Percentiles rank a stretch among this genome's conserved stretches.
These are phyloP conservation scores for Chorisops tibialis DNA, from an alignment of 2,888 invertebrate genomes.

Conservation along the genomic window DNA sequence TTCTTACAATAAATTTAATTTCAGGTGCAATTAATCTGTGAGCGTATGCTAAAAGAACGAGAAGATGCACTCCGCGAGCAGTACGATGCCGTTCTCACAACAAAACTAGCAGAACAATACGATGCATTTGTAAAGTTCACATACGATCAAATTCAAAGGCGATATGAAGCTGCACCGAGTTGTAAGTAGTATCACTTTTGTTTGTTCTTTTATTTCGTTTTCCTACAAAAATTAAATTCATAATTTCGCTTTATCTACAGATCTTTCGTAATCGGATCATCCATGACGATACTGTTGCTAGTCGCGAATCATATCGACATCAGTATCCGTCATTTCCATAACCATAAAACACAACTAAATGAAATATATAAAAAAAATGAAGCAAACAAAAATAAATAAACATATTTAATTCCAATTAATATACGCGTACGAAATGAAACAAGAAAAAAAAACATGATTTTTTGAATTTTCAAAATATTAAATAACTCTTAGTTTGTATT, in stretches of 20 bases:
- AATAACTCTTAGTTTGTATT: too few species aligned
- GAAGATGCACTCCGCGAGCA: conserved; percentile 91
- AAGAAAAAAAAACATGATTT: neutral
- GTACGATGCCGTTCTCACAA: conserved; percentile 88
- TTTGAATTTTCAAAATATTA: neutral
- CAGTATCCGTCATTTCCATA: conserved; percentile 16
- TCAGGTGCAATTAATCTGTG: conserved; percentile 94
- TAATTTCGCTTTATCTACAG: neutral
- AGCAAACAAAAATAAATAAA: too few species aligned
- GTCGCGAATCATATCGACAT: conserved; percentile 15
- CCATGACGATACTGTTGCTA: conserved; percentile 19
- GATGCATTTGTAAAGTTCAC: conserved; percentile 99
- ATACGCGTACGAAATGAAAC: neutral
- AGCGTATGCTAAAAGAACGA: conserved; percentile 92
- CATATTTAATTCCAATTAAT: neutral
- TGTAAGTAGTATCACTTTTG: conserved; percentile 42
- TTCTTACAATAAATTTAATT: too few species aligned
- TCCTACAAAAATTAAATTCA: neutral
- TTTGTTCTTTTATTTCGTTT: neutral
- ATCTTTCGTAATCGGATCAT: conserved; percentile 21
- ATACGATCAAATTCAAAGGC: conserved; percentile 90
- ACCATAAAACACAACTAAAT: neutral
- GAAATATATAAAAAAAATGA: too few species aligned
- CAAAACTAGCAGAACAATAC: conserved; percentile 96
- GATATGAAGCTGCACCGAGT: conserved; percentile 56